Percentiles rank a stretch among this genome's conserved stretches.
Evolutionary conservation across 1,140 invertebrate species (phyloP).

Genomic region (Steinernema khuongi): DNA sequence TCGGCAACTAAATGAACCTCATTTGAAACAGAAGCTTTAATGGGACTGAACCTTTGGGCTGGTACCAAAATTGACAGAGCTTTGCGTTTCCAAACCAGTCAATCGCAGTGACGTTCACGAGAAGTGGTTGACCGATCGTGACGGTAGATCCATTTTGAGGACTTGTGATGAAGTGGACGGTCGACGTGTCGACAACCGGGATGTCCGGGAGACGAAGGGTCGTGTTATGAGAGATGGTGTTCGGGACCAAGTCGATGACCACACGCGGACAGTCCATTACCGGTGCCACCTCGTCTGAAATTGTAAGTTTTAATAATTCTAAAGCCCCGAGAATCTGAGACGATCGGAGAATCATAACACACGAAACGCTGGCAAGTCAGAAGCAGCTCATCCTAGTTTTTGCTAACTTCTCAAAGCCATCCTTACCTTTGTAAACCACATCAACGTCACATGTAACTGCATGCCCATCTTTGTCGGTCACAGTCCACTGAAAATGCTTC

Average conservation of each 20-base stretch:
- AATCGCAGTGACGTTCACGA: not conserved
- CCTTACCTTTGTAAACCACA: conserved; percentile 6
- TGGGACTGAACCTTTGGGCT: not conserved
- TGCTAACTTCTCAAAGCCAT: too few relatives aligned
- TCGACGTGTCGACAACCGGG: not conserved
- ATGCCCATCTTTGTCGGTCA: not conserved
- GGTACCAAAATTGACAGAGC: not conserved
- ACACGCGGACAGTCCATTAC: not conserved
- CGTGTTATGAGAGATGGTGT: not conserved
- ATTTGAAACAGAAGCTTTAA: not conserved
- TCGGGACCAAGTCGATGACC: not conserved
- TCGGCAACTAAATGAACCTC: not conserved
- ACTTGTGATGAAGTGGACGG: not conserved
- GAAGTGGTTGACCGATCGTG: not conserved
- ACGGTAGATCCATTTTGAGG: conserved; percentile 9
- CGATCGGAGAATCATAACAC: too few relatives aligned
- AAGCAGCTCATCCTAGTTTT: not conserved
- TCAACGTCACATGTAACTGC: not conserved
- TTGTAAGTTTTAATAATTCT: too few relatives aligned
- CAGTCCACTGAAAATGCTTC: not conserved
- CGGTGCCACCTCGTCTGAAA: not conserved
- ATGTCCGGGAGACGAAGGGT: not conserved
- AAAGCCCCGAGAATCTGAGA: too few relatives aligned
- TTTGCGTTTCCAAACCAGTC: conserved; percentile 8
- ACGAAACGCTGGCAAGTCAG: too few relatives aligned